Conservation (phyloP, 2,113 vertebrate species). For the Dromiciops gliroides region DNA sequence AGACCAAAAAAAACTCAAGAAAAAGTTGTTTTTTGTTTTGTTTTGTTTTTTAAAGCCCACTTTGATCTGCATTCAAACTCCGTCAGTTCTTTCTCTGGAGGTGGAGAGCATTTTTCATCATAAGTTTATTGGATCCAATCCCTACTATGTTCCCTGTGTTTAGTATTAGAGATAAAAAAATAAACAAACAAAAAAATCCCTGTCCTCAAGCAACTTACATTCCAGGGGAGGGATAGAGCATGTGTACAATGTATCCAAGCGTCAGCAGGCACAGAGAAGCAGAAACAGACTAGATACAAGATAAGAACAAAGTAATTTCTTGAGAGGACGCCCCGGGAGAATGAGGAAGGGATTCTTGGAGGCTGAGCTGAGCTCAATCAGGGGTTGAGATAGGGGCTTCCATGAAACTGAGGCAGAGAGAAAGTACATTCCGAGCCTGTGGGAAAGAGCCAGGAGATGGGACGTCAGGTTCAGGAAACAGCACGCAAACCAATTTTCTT, state of each 20-base stretch:
- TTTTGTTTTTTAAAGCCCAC: no score
- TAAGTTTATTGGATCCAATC: neutral
- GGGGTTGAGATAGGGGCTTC: neutral
- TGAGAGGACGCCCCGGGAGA: neutral
- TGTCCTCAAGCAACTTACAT: neutral
- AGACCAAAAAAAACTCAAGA: neutral
- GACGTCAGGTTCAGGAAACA: neutral
- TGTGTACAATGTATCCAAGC: neutral
- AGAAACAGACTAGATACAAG: neutral
- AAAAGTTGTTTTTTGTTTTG: no score
- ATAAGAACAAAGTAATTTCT: neutral
- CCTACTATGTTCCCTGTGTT: neutral
- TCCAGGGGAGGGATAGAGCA: neutral
- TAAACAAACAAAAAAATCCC: neutral
- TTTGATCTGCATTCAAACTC: neutral
- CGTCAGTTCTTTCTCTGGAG: neutral
- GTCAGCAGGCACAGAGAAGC: no score
- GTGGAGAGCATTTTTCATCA: neutral
- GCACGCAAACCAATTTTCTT: neutral
- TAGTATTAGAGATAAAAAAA: neutral
- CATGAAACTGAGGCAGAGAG: neutral
- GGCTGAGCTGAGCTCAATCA: neutral
- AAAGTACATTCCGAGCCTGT: neutral
- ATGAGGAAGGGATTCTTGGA: neutral
- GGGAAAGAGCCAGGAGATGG: neutral